Evolutionary conservation across 1,140 invertebrate genomes (phyloP).

Genomic region (Capitella teleta): DNA sequence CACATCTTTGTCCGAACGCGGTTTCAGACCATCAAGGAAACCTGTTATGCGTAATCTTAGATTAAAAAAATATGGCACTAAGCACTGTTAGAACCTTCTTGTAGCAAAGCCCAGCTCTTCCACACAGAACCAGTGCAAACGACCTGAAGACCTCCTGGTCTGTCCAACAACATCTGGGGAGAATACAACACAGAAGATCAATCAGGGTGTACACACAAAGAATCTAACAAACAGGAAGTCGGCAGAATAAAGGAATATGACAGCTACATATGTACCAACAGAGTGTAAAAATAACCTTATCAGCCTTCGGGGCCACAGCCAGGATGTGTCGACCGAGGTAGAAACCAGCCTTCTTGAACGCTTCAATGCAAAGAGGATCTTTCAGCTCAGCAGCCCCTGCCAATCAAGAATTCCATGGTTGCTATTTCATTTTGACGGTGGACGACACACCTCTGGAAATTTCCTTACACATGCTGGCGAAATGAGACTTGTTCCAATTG

Average conservation of each 20-base stretch:
- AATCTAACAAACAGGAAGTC: background rate
- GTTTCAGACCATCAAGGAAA: too few relatives aligned
- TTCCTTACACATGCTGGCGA: conserved; percentile 65
- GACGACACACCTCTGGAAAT: conserved; percentile 50
- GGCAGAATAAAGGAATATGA: background rate
- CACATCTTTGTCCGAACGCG: too few relatives aligned
- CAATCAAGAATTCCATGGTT: conserved; percentile 1
- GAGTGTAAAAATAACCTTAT: conserved; percentile 42
- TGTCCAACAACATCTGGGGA: conserved; percentile 22
- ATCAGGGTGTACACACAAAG: background rate
- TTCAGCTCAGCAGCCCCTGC: conserved; percentile 46
- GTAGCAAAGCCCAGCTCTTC: conserved; percentile 76
- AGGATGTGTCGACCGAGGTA: conserved; percentile 61
- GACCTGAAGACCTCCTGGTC: conserved; percentile 58
- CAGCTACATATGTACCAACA: background rate
- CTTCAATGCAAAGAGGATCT: conserved; percentile 57
- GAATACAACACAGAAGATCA: background rate
- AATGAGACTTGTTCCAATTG: conserved; percentile 70
- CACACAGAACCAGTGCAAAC: conserved; percentile 93
- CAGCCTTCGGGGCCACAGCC: conserved; percentile 58
- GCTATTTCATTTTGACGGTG: background rate
- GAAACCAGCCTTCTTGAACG: conserved; percentile 69
- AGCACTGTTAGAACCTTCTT: too few relatives aligned
- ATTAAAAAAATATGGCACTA: too few relatives aligned
- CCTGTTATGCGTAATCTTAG: too few relatives aligned